Evolutionary conservation across 2,797 vertebrate species (phyloP), one percentile per base, ranked within the genome.

Genomic region (Bucorvus abyssinicus): DNA sequence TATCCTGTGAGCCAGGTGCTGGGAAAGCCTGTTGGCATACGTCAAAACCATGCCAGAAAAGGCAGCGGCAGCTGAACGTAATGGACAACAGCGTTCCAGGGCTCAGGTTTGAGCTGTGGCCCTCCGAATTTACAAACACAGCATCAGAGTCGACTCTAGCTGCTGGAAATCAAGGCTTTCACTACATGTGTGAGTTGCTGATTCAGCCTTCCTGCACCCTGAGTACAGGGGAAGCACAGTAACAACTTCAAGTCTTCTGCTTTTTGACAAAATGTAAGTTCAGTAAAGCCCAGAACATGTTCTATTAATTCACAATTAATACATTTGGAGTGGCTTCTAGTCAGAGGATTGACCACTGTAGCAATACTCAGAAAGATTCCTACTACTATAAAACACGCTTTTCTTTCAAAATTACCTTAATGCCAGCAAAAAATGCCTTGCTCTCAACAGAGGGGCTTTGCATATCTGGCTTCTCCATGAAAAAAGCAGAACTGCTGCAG

Each of bases 371-470:
- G 40, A 71, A 87, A 74, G 45, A 59, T 27, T 89, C 17, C 44
- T 42, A 49, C 8, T 14, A n/a, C 2, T 1, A 55, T 34, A 42
- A 81, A 85, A 59, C 1, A 18, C 61, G 10, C 6, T 36, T 32
- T 55, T 89, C 27, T 77, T 44, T 81, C 34, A 76, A 76, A 94
- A 89, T n/a, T 98, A 99, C 98, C 97, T 98, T 98, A 97, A 99
- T 98, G 40, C 99, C 99, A 63, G 98, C 98, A 97, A 99, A 99
- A 97, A 99, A 99, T 97, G 98, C 98, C 76, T 84, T 93, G 96
- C 99, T 99, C 87, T 99, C 98, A 44, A 97, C 96, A 4, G 96
- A 63, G 74, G 95, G 44, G 56, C 99, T 98, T 36, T 95, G 98
- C 71, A 97, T 20, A 42, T 98, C 97, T 7, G 98, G 98, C 2